A percentile compares a stretch with the other conserved stretches of the same genome.
Evolutionary conservation across 2,113 vertebrate species (phyloP).

Genomic region (Beaufortia kweichowensis): DNA sequence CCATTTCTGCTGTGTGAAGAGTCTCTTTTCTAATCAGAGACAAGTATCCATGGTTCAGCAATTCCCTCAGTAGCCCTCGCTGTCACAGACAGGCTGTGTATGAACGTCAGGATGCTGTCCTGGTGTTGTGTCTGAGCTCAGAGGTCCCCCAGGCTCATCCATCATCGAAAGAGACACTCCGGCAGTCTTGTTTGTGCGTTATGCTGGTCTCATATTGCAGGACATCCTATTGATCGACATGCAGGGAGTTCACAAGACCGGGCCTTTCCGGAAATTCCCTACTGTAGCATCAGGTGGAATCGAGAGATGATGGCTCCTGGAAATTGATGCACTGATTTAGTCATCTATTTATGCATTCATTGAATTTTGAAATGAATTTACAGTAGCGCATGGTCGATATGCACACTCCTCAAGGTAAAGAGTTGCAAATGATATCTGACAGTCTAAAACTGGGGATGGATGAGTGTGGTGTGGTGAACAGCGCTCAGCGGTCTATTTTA

Average conservation of each 20-base stretch:
- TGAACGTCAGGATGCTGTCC: slow-evolving; percentile 6
- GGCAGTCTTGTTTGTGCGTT: slow-evolving; percentile 10
- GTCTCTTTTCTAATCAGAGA: slow-evolving; percentile 7
- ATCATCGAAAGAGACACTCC: slow-evolving; percentile 37
- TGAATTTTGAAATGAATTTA: neutral
- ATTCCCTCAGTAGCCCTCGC: slow-evolving; percentile 25
- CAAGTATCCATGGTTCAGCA: slow-evolving; percentile 10
- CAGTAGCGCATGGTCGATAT: neutral
- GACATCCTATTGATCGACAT: neutral
- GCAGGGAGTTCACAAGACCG: neutral
- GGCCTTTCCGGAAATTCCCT: neutral
- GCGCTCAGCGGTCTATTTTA: slow-evolving; percentile 4
- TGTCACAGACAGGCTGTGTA: slow-evolving; percentile 29
- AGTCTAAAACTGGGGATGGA: neutral
- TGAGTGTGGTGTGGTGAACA: neutral
- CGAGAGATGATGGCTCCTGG: neutral
- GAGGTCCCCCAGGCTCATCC: slow-evolving; percentile 21
- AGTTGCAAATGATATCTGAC: neutral
- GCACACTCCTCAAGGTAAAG: neutral
- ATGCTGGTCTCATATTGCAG: neutral
- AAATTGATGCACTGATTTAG: neutral
- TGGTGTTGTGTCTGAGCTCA: neutral
- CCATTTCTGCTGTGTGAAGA: neutral
- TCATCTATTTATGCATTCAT: slow-evolving; percentile 5
- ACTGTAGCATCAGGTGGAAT: neutral